Evolutionary conservation across 2,113 vertebrate genomes (phyloP), one percentile per base, ranked within the genome.

Genomic region (Chlorodrepanis virens): DNA sequence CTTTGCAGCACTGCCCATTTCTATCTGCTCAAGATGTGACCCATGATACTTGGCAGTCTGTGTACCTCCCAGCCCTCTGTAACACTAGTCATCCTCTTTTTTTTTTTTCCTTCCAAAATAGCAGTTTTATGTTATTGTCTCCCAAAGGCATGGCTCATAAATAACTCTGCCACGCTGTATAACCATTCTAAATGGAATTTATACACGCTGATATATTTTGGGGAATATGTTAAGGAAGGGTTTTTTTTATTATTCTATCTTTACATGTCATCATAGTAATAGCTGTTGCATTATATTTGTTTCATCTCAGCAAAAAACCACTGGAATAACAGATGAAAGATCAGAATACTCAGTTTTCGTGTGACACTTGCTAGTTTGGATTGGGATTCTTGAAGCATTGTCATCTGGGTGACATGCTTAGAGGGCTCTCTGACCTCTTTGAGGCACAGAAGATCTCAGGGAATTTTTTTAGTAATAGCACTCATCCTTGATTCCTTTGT

Each of bases 171-270:
- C 96, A 98, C 28, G 53, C 95, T 95, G 76, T 72, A n/a, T 96
- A 98, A 97, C 95, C 93, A 93, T 96, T 97, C 95, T 97, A 98
- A 98, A 98, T 98, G 95, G 97, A 97, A 98, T 97, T 97, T 93
- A 95, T 93, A 96, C 83, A 95, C 6, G n/a, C 57, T 53, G 83
- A 83, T 80, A 45, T 97, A 93, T 97, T 97, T 97, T 83, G 83
- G 93, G 83, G 97, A 98, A 98, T 98, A 94, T 97, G 97, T 98
- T 98, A 98, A 98, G 96, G 97, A 96, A 97, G 88, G 86, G 79
- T 9, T 97, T 98, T 97, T 98, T 98, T 97, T 97, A 98, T 97
- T 97, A 96, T 95, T 90, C 96, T 97, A 93, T 98, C 96, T 97
- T 97, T 96, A 96, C 82, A 88, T 98, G 98, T 97, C 97, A 98